Base-by-base conservation (phyloP, 2,888 invertebrate species). In the Agrotis ipsilon region DNA sequence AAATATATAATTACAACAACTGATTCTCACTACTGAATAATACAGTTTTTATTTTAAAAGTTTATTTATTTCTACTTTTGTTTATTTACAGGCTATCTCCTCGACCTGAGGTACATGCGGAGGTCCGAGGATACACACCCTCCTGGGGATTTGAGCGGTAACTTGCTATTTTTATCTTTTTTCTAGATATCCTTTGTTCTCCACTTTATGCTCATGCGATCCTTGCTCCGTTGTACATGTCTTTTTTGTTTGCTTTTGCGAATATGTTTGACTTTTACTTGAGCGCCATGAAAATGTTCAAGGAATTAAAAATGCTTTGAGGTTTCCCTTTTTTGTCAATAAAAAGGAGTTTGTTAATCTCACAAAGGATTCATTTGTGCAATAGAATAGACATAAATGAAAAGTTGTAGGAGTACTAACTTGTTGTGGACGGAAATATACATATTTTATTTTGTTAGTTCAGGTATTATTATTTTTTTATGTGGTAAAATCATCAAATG, bases 71-170 rank as follows among this genome's bases (percentile, higher is more conserved):
- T 13, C 46, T 14, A 16, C 54, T 21, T 65, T 75, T 68, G 60
- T 69, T 57, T 63, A 45, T 78, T 96, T 94, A 75, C 94, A 97
- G 97, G 94, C 45, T 97, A 96, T 78, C 92, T 97, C 11, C 91
- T 96, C 66, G 96, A 96, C 85, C 91, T 95, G 84, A 92, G 96
- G 82, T 97, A 96, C 84, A 91, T 96, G 85, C 87, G 89, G 19
- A 89, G 91, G 78, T 85, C 90, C 18, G 92, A 91, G 19, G 84
- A 85, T 19, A 73, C 84, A 4, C 76, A 86, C 0, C 88, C 92
- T 13, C 80, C 90, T 0, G 82, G 89, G 4, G 93, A 94, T 72
- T 86, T 92, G 48, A 90, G 89, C 75, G 89, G 94, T 94, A 88
- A 89, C 91, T 90, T 83, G 39, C 27, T 51, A 61, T 68, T 68